Conservation (phyloP, 2,113 vertebrate species). For the Cryptomyrus ogoouensis region DNA sequence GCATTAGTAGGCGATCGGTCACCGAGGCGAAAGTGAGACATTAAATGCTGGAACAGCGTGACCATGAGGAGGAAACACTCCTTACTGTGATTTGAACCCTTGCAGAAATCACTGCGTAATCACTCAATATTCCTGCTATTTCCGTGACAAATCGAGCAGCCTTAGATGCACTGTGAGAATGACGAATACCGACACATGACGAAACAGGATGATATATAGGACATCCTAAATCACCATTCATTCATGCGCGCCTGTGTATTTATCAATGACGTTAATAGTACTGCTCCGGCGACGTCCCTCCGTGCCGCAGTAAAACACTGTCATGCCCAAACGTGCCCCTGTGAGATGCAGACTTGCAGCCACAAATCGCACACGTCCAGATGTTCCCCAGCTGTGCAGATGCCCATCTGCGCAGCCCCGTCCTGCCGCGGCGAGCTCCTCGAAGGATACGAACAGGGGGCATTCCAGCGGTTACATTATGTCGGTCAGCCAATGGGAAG, state of each 20-base stretch:
- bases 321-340: background rate
- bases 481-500: slow-evolving; percentile 72
- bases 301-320: background rate
- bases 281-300: background rate
- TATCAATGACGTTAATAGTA: slow-evolving; percentile 58
- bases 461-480: slow-evolving; percentile 75
- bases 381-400: background rate
- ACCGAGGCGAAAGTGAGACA: background rate
- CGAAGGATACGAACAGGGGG: slow-evolving; percentile 71
- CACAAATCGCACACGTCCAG: background rate
- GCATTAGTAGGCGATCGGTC: slow-evolving; percentile 63
- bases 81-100: background rate
- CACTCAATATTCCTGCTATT: background rate
- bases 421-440: slow-evolving; percentile 56
- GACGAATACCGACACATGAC: background rate
- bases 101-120: background rate
- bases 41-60: background rate
- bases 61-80: background rate
- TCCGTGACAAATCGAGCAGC: background rate
- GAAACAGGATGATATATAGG: background rate
- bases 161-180: background rate
- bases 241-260: slow-evolving; percentile 58
- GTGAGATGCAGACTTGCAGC: background rate
- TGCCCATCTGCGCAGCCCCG: slow-evolving; percentile 14
- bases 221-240: slow-evolving; percentile 40